Evolutionary conservation across 2,888 invertebrate species (phyloP).

Genomic region (Belgica antarctica): DNA sequence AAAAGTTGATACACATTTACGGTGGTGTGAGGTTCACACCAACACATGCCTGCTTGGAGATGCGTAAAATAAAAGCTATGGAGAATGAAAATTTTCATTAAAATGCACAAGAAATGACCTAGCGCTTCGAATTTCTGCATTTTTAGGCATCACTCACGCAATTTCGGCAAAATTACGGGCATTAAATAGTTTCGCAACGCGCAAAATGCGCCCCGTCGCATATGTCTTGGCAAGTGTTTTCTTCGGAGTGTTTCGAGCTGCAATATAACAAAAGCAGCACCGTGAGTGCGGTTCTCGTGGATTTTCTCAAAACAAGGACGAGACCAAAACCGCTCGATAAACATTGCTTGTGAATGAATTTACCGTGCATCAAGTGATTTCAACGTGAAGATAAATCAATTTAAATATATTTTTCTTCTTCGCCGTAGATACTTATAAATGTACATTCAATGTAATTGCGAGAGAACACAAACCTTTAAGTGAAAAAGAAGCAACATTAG

Average conservation of each 20-base stretch:
- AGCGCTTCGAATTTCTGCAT: not conserved
- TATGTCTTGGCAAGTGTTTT: not conserved
- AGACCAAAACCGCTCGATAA: too few species aligned
- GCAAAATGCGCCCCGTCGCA: not conserved
- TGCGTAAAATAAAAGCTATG: conserved; percentile 42
- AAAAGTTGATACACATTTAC: conserved; percentile 41
- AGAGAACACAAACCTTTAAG: conserved; percentile 40
- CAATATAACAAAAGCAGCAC: too few species aligned
- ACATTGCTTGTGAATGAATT: not conserved
- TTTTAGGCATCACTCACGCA: too few species aligned
- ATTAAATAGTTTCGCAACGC: not conserved
- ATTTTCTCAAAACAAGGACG: too few species aligned
- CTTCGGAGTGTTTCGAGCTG: too few species aligned
- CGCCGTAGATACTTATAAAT: conserved; percentile 37
- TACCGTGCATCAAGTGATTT: not conserved
- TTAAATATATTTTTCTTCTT: conserved; percentile 21
- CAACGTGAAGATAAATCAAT: not conserved
- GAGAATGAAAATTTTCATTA: conserved; percentile 38
- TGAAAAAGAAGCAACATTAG: conserved; percentile 38
- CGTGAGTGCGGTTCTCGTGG: too few species aligned
- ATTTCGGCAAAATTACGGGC: not conserved
- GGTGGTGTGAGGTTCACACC: conserved; percentile 31
- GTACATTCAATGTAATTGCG: conserved; percentile 42
- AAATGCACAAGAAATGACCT: not conserved
- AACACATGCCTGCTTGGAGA: conserved; percentile 16